Evolutionary conservation across 1,140 invertebrate genomes (phyloP).

Genomic region (Drosophila pseudoobscura): DNA sequence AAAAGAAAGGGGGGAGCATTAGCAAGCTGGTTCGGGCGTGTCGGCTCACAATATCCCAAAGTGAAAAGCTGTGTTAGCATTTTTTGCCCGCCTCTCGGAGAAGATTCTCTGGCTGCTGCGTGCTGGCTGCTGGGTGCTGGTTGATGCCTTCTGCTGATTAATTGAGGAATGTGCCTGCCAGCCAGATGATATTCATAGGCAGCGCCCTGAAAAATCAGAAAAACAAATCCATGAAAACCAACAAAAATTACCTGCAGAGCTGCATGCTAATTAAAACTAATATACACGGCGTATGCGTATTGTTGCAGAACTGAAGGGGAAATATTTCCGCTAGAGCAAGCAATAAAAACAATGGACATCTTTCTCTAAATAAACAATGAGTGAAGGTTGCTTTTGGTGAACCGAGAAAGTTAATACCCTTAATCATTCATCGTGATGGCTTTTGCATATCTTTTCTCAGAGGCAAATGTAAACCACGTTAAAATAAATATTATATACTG

Average conservation of each 20-base stretch:
- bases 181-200: constrained; percentile 40
- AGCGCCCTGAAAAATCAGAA: constrained; percentile 6
- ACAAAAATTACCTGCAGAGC: constrained; percentile 12
- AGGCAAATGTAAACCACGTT: no score
- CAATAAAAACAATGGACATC: constrained; percentile 28
- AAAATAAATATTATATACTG: no score
- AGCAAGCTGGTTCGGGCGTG: constrained; percentile 41
- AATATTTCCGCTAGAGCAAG: constrained; percentile 20
- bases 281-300: constrained; percentile 62
- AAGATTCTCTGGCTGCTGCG: no score
- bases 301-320: no score
- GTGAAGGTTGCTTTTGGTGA: not conserved
- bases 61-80: constrained; percentile 78
- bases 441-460: no score
- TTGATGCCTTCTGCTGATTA: constrained; percentile 69
- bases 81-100: constrained; percentile 24
- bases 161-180: constrained; percentile 69
- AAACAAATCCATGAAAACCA: not conserved
- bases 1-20: constrained; percentile 30
- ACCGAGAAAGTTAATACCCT: not conserved
- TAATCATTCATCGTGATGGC: no score
- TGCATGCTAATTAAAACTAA: constrained; percentile 54
- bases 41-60: constrained; percentile 75
- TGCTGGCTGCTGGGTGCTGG: not conserved
- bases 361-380: not conserved